A percentile compares a stretch with the other conserved stretches of the same genome.
These are phyloP conservation scores for Percopsis transmontana DNA, from an alignment of 2,113 vertebrate genomes.

Conservation along the genomic window DNA sequence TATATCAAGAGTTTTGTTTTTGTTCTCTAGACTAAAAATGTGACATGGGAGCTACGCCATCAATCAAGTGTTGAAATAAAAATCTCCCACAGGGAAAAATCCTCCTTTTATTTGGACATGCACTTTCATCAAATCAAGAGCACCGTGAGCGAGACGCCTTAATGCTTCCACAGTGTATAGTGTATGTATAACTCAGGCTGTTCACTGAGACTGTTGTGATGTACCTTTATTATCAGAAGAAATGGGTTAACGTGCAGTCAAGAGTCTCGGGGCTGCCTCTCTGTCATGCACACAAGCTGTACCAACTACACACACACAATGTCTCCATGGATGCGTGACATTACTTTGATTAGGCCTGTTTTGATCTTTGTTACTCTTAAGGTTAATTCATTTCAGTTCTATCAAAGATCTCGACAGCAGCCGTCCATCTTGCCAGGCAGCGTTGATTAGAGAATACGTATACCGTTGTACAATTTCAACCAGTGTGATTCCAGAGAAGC, in stretches of 20 bases:
- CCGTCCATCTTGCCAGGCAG: neutral
- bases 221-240: slow-evolving; percentile 44
- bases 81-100: slow-evolving; percentile 9
- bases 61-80: no score
- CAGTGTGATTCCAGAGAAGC: neutral
- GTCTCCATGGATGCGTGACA: slow-evolving; percentile 22
- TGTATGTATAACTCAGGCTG: slow-evolving; percentile 48
- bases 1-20: no score
- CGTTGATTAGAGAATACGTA: slow-evolving; percentile 16
- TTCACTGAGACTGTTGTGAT: slow-evolving; percentile 35
- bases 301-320: slow-evolving; percentile 15
- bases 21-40: no score
- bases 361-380: slow-evolving; percentile 28
- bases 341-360: slow-evolving; percentile 23
- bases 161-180: slow-evolving; percentile 13
- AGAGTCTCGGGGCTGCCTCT: neutral
- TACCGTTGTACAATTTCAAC: no score
- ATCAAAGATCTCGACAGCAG: slow-evolving; percentile 3
- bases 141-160: slow-evolving; percentile 3
- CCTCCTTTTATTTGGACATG: slow-evolving; percentile 20
- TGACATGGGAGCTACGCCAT: no score
- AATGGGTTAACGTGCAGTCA: slow-evolving; percentile 17
- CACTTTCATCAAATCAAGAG: slow-evolving; percentile 29
- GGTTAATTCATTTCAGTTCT: slow-evolving; percentile 16
- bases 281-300: slow-evolving; percentile 10